Evolutionary conservation across 2,888 invertebrate genomes (phyloP), one percentile per base, ranked within the genome.

Genomic region (Alsophila aescularia): DNA sequence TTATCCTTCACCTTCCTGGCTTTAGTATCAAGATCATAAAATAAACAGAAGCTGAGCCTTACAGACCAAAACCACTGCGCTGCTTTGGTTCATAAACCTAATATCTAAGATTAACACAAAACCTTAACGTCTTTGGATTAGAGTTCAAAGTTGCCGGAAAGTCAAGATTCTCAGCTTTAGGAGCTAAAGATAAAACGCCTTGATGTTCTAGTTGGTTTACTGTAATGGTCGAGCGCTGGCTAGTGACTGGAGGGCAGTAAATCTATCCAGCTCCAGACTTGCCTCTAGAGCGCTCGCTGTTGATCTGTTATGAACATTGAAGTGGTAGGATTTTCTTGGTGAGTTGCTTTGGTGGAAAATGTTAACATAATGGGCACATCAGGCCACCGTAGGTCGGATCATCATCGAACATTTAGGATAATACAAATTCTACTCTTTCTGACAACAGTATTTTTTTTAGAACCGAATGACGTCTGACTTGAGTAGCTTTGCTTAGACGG

Each of bases 1-100:
- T 41, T 34, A 12, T 21, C 49, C 35, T 42, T 29, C 41, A 35
- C 41, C 27, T n/a, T 13, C 18, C 31, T n/a, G 2, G 13, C 24
- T 49, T 41, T 41, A 41, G 41, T 34, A 27, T 34, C 34, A 21
- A 52, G 44, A 32, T 34, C 40, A 52, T 52, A n/a, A 47, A 48
- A 48, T 48, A 48, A 48, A 48, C 48, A 39, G 31, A 9, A 37
- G 18, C 18, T 42, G 18, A 32, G 24, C 44, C n/a, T 44, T 32
- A 34, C 27, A 27, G 3, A 14, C 34, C 44, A 39, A 31, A 44
- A 13, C 37, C 51, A 51, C 43, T 51, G 31, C 36, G 32, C 29
- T 32, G 24, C 42, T 43, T 36, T 43, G 42, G 32, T 43, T 13
- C 35, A 31, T 18, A 12, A 42, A 16, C 8, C 31, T 16, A 15